Percentiles rank a stretch among this genome's conserved stretches.
Conservation (phyloP, 2,113 vertebrate species). For the Polypterus bichir region DNA sequence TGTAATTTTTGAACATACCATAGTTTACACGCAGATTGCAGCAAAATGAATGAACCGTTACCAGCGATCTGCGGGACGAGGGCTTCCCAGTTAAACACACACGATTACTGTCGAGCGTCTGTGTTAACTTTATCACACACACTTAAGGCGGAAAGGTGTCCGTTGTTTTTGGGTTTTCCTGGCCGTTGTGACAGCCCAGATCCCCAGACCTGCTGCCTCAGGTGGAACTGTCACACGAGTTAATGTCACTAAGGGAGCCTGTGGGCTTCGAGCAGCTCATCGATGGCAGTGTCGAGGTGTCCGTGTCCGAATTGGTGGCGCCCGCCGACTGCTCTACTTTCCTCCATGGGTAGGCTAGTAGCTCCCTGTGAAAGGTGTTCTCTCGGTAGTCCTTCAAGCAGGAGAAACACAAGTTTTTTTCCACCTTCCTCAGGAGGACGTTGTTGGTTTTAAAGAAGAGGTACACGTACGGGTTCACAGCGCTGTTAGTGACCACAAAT, state of each 20-base stretch:
- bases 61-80: no score
- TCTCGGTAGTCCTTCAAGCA: conserved; percentile 17
- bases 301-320: conserved; percentile 4
- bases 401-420: conserved; percentile 22
- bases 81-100: no score
- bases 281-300: background rate
- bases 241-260: background rate
- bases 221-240: conserved; percentile 6
- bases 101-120: no score
- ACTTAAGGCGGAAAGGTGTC: no score
- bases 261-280: background rate
- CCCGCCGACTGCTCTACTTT: conserved; percentile 6
- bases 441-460: conserved; percentile 37
- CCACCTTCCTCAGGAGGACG: conserved; percentile 14
- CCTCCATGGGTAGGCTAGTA: conserved; percentile 7
- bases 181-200: no score
- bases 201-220: background rate
- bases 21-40: no score
- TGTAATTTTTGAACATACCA: no score
- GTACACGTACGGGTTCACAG: conserved; percentile 44
- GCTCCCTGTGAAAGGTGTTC: conserved; percentile 13
- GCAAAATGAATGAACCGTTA: no score
- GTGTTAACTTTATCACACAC: no score
- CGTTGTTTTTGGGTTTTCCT: no score
- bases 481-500: conserved; percentile 31